These are phyloP conservation scores for Struthidea cinerea DNA, from an alignment of 2,113 vertebrate genomes.

Conservation along the genomic window DNA sequence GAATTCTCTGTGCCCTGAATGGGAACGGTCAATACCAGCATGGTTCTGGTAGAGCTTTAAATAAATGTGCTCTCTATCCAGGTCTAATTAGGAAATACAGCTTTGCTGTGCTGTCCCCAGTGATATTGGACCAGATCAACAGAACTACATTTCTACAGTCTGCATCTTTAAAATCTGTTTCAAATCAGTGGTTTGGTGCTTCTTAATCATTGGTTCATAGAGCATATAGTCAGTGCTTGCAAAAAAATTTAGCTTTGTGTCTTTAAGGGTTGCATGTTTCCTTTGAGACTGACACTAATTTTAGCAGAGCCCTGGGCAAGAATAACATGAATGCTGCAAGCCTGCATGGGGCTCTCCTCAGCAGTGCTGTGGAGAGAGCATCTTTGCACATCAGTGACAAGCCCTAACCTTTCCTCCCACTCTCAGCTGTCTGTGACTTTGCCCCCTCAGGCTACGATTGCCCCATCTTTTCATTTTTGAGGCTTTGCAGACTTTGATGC, in stretches of 20 bases:
- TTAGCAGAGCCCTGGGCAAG: constrained; percentile 10
- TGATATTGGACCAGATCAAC: background rate
- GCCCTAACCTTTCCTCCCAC: background rate
- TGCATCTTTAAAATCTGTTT: background rate
- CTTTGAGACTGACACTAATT: background rate
- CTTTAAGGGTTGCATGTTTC: background rate
- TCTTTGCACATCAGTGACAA: background rate
- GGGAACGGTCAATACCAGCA: background rate
- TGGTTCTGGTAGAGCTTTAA: background rate
- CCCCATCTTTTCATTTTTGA: background rate
- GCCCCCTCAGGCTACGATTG: background rate
- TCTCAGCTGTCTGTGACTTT: background rate
- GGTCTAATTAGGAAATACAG: background rate
- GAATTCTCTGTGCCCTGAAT: background rate
- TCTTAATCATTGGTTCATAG: background rate
- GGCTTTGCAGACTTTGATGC: background rate
- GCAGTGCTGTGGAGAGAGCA: background rate
- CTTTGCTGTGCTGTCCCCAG: background rate
- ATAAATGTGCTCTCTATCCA: background rate
- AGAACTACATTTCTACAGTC: background rate
- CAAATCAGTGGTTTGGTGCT: background rate
- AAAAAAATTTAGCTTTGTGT: background rate
- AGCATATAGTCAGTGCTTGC: accelerated
- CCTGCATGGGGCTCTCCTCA: background rate
- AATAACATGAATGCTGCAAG: background rate